Base-by-base conservation (phyloP, 2,888 invertebrate genomes). In the Andricus quercusramuli region DNA sequence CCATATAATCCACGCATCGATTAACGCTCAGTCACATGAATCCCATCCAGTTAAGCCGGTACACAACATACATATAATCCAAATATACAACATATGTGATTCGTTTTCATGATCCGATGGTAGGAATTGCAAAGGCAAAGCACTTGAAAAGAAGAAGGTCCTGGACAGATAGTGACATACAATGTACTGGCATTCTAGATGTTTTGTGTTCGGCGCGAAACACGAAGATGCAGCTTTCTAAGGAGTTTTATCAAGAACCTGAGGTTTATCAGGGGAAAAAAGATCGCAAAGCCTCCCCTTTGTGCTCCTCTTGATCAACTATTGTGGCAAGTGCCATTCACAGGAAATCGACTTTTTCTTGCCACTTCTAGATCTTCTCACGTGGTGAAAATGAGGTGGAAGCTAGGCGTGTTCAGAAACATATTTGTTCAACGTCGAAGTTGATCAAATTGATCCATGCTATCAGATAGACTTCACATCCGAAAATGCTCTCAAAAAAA, bases 231-330 rank as follows among this genome's bases (percentile, higher is more conserved):
- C 80, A 83, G 78, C 80, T 81, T 87, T 87, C 85, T 81, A 86
- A 82, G 83, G 81, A 84, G 80, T 85, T 84, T 85, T 86, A 85
- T 85, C 85, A 81, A 79, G 78, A 74, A 81, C 44, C 66, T 64
- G 32, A 68, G 68, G 37, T 78, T 77, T 65, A 44, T 62, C 79
- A 62, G 79, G 67, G 74, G 76, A 70, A 70, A 80, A 81, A 80
- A 78, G 74, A 79, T 80, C 64, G 78, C 68, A 59, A 32, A 51
- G n/a, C 32, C 41, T 67, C 47, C 22, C 47, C 78, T 80, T 83
- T 79, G 68, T 82, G n/a, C 67, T 65, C 66, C 56, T 65, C 82
- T 82, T 86, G 86, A 87, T 87, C 85, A 86, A 83, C 86, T 83
- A 86, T 87, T 87, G 87, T 87, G 78, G 74, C 29, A 56, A 56